These are phyloP conservation scores for Nylanderia fulva DNA, from an alignment of 1,140 invertebrate species.

Conservation along the genomic window DNA sequence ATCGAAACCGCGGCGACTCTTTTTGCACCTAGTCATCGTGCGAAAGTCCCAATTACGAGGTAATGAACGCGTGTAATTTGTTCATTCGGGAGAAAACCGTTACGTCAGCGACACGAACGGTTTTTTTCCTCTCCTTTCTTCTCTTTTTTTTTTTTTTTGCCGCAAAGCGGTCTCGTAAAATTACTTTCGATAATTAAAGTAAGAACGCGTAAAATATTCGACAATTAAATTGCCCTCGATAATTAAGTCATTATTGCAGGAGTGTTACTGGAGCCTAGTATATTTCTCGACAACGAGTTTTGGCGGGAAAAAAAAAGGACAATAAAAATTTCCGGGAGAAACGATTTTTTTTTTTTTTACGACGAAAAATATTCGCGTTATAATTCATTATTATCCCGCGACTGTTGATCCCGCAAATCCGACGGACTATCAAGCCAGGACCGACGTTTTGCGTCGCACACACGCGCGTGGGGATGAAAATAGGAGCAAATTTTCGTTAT, in stretches of 20 bases:
- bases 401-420: background rate
- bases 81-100: constrained; percentile 34
- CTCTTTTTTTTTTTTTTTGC: background rate
- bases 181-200: background rate
- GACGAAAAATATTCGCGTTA: background rate
- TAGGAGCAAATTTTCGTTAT: constrained; percentile 58
- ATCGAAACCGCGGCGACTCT: background rate
- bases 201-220: background rate
- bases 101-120: background rate
- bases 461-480: constrained; percentile 35
- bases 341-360: background rate
- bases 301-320: background rate
- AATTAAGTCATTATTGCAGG: background rate
- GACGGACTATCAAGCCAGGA: background rate
- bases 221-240: background rate
- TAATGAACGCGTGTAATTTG: constrained; percentile 61
- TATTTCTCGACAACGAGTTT: constrained; percentile 1
- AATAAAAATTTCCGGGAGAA: background rate
- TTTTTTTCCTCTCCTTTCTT: too few relatives aligned
- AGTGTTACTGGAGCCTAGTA: background rate
- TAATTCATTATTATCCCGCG: constrained; percentile 32
- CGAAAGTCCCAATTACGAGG: constrained; percentile 60
- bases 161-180: background rate
- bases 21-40: background rate
- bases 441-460: background rate